Evolutionary conservation across 2,888 invertebrate genomes (phyloP).

Genomic region (Silvanus unidentatus): DNA sequence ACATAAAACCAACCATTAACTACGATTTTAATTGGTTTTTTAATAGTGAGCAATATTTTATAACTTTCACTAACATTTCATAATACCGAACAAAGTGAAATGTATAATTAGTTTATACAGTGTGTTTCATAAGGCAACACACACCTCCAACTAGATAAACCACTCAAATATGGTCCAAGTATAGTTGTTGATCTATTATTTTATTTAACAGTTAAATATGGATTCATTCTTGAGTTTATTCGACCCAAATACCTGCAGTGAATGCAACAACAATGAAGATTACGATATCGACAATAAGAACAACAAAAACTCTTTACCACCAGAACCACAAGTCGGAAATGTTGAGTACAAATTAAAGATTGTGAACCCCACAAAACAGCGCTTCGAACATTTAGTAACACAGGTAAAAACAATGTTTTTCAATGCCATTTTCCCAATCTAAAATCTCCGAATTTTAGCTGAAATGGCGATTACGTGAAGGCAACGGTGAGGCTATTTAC

Average conservation of each 20-base stretch:
- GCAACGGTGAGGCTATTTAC: constrained; percentile 96
- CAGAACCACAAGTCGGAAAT: constrained; percentile 91
- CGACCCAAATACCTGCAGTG: constrained; percentile 55
- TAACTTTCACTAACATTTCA: background rate
- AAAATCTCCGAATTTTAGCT: constrained; percentile 50
- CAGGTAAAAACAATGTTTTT: no score
- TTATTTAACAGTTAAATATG: constrained; percentile 48
- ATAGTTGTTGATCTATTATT: no score
- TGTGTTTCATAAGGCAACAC: background rate
- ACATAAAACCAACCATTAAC: no score
- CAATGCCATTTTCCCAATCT: background rate
- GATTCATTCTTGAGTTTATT: constrained; percentile 79
- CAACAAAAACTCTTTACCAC: constrained; percentile 64
- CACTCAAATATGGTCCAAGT: no score
- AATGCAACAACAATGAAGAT: constrained; percentile 50
- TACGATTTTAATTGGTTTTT: background rate
- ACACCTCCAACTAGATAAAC: no score
- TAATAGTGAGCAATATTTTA: constrained; percentile 1
- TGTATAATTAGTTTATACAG: constrained; percentile 1
- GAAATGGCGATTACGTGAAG: constrained; percentile 95
- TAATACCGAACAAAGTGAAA: constrained; percentile 1
- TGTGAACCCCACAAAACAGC: constrained; percentile 81
- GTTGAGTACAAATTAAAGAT: constrained; percentile 95
- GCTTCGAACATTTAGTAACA: constrained; percentile 94
- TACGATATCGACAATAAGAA: constrained; percentile 47